These are phyloP conservation scores for Pitta sordida DNA, from an alignment of 2,113 vertebrate species.

Conservation along the genomic window DNA sequence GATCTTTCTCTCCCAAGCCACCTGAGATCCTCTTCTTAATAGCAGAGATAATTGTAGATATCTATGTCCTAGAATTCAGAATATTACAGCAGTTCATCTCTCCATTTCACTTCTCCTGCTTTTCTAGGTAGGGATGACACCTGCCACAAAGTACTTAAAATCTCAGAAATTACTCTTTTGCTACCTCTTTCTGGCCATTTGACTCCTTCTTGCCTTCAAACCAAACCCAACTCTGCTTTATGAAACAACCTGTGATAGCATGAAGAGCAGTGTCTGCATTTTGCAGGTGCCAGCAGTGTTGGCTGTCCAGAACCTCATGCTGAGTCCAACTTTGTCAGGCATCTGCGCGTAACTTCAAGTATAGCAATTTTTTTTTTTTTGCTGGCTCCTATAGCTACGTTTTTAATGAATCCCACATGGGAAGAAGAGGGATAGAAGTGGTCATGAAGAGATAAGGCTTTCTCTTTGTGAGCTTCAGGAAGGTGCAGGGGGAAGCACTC, in stretches of 20 bases:
- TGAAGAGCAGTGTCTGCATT: rapidly evolving
- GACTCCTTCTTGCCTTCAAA: background rate
- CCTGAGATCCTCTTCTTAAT: background rate
- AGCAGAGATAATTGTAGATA: background rate
- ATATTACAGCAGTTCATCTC: background rate
- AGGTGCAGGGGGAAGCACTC: background rate
- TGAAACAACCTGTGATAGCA: background rate
- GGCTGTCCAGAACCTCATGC: background rate
- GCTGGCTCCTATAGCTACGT: rapidly evolving
- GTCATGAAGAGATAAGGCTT: background rate
- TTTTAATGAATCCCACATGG: background rate
- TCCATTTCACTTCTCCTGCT: background rate
- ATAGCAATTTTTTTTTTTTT: background rate
- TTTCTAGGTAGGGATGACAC: background rate
- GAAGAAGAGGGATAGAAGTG: background rate
- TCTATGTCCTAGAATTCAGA: background rate
- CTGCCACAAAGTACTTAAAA: background rate
- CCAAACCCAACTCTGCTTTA: background rate
- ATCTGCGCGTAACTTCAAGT: background rate
- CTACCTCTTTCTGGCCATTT: background rate
- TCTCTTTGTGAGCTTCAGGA: background rate
- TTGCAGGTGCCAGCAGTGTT: background rate
- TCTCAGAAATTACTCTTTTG: background rate
- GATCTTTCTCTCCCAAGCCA: background rate
- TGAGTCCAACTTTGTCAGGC: background rate